Conservation (phyloP, 2,888 invertebrate species). For the Galeruca laticollis region DNA sequence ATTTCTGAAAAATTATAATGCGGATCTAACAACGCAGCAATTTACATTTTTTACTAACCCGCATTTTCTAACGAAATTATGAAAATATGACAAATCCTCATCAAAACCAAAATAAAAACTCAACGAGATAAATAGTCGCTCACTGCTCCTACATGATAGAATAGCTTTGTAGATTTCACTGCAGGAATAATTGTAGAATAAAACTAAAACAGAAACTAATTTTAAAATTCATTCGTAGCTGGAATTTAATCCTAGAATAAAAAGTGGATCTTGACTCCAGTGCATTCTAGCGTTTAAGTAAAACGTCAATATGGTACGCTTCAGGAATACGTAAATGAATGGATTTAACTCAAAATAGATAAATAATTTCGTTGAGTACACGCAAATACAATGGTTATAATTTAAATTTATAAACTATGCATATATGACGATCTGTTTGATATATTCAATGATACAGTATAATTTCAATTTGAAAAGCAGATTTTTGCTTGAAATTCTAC, state of each 20-base stretch:
- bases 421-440: background rate
- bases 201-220: conserved; percentile 23
- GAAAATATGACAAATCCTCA: conserved; percentile 2
- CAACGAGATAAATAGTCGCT: conserved; percentile 5
- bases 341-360: background rate
- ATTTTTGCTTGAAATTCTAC: no score
- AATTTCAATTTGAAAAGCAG: no score
- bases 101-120: conserved; percentile 4
- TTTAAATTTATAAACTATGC: background rate
- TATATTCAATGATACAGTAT: background rate
- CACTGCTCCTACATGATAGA: conserved; percentile 9
- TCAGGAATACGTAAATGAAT: conserved; percentile 16
- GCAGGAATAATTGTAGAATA: conserved; percentile 10
- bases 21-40: background rate
- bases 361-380: background rate
- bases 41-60: conserved; percentile 1
- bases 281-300: conserved; percentile 6
- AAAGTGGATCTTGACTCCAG: conserved; percentile 6
- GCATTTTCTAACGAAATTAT: conserved; percentile 6
- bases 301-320: conserved; percentile 1
- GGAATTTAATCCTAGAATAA: conserved; percentile 5
- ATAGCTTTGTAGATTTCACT: conserved; percentile 17
- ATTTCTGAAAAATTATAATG: background rate
- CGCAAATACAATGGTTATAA: background rate
- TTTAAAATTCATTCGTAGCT: conserved; percentile 16